Conservation (phyloP, 2,113 vertebrate species). For the Proterorhinus semilunaris region DNA sequence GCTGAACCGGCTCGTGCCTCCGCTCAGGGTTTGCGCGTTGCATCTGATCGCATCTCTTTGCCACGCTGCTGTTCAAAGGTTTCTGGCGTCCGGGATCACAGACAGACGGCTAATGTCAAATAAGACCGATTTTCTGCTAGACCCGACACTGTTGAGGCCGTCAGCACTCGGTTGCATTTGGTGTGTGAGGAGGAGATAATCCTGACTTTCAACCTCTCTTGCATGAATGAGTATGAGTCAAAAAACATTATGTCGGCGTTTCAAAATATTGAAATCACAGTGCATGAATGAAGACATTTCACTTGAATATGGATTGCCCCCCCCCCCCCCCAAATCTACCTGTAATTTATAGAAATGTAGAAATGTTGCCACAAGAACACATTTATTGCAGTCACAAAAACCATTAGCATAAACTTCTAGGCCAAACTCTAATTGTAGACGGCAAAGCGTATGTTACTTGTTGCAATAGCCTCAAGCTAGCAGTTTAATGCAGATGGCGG, state of each 20-base stretch:
- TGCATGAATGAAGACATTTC: no score
- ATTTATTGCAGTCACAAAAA: background rate
- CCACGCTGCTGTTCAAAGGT: background rate
- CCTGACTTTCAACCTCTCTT: background rate
- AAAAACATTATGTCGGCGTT: background rate
- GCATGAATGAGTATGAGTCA: slow-evolving; percentile 6
- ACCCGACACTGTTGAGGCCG: background rate
- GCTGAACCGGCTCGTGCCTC: background rate
- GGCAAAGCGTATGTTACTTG: background rate
- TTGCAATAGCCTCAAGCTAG: background rate
- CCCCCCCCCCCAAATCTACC: no score
- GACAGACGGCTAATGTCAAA: background rate
- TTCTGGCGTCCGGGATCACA: background rate
- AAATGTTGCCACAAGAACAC: no score
- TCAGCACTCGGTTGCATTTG: background rate
- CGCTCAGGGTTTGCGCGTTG: background rate
- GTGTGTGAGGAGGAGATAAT: background rate
- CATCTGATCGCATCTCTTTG: background rate
- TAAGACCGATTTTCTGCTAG: background rate
- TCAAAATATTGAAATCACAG: background rate
- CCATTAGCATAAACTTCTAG: background rate
- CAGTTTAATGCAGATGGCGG: background rate
- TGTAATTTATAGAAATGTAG: no score
- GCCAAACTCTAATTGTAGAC: background rate
- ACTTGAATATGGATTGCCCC: no score